Percentiles rank a stretch among this genome's conserved stretches.
Evolutionary conservation across 2,888 invertebrate species (phyloP).

Genomic region (Drosophila stalkeri): DNA sequence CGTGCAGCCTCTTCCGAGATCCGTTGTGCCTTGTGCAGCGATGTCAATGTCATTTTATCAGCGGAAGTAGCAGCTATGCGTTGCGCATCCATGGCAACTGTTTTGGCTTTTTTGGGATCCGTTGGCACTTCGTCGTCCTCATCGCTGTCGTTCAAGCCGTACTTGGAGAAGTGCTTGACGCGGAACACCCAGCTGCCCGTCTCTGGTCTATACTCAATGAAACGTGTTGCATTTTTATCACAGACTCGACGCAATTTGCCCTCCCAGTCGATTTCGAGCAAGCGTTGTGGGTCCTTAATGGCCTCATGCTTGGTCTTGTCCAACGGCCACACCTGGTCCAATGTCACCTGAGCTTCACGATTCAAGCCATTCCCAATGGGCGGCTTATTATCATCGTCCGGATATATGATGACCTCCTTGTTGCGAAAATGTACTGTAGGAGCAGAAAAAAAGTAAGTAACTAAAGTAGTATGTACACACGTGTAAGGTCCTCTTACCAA

Average conservation of each 20-base stretch:
- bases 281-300: constrained; percentile 92
- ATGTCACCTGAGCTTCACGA: constrained; percentile 94
- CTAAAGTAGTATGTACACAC: background rate
- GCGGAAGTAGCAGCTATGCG: constrained; percentile 18
- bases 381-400: constrained; percentile 95
- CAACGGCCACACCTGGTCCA: constrained; percentile 96
- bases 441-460: background rate
- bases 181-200: constrained; percentile 99
- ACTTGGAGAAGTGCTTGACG: constrained; percentile 97
- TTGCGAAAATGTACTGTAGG: constrained; percentile 93
- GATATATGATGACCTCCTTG: constrained; percentile 98
- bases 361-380: constrained; percentile 95
- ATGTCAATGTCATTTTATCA: constrained; percentile 65
- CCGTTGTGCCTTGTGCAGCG: constrained; percentile 69
- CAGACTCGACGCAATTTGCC: constrained; percentile 93
- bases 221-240: constrained; percentile 94
- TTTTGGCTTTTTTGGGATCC: constrained; percentile 84
- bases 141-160: constrained; percentile 94
- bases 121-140: constrained; percentile 91
- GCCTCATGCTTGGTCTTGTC: constrained; percentile 92
- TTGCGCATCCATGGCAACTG: constrained; percentile 51
- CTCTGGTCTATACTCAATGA: constrained; percentile 97
- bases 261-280: constrained; percentile 93
- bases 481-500: constrained; percentile 86
- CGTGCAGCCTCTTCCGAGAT: constrained; percentile 73